phyloP scores from a whole-genome alignment of 2,113 vertebrate genomes.

The Peromyscus polionotus region DNA sequence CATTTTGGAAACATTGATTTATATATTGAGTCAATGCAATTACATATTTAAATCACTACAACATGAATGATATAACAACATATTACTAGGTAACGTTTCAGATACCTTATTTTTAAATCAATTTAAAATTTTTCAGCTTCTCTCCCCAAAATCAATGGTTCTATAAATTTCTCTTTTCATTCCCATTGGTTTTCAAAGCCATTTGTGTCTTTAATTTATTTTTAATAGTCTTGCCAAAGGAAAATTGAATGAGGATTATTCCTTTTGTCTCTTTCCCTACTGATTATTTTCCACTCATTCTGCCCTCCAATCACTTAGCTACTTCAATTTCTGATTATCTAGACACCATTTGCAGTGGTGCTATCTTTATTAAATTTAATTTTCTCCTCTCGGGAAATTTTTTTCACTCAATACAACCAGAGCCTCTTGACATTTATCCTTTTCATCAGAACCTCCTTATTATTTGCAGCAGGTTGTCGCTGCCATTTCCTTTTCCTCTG shows the following conservation, averaged over 20 bases:
- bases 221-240: slow-evolving; percentile 42
- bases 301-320: slow-evolving; percentile 28
- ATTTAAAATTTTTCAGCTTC: slow-evolving; percentile 21
- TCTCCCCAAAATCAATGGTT: neutral
- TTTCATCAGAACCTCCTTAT: slow-evolving; percentile 58
- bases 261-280: neutral
- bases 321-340: slow-evolving; percentile 55
- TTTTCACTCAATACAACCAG: slow-evolving; percentile 42
- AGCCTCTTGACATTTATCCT: slow-evolving; percentile 67
- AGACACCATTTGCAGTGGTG: slow-evolving; percentile 40
- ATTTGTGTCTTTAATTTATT: slow-evolving; percentile 39
- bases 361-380: slow-evolving; percentile 72
- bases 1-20: slow-evolving; percentile 83
- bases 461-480: slow-evolving; percentile 44
- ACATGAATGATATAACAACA: neutral
- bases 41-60: slow-evolving; percentile 82
- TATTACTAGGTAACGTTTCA: neutral
- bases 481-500: slow-evolving; percentile 38
- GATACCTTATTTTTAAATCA: neutral
- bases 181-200: slow-evolving; percentile 14
- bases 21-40: slow-evolving; percentile 82
- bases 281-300: slow-evolving; percentile 39
- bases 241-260: slow-evolving; percentile 8
- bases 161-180: slow-evolving; percentile 49
- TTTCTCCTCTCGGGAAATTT: slow-evolving; percentile 51